Evolutionary conservation across 1,140 invertebrate genomes (phyloP).

Genomic region (Leptinotarsa texana): DNA sequence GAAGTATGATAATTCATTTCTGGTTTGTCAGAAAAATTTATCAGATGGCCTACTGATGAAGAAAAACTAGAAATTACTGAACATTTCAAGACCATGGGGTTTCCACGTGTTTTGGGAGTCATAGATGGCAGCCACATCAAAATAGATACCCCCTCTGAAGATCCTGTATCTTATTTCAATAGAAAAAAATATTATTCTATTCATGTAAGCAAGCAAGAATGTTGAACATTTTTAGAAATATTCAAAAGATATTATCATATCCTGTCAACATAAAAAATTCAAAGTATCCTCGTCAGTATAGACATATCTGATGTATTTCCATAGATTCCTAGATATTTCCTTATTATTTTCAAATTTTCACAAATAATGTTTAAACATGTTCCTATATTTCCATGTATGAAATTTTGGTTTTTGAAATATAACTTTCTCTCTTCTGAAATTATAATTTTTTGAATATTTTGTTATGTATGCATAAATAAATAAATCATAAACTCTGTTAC

Average conservation of each 20-base stretch:
- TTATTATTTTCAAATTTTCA: not conserved
- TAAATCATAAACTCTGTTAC: too few species aligned
- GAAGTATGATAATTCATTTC: conserved; percentile 20
- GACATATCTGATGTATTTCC: not conserved
- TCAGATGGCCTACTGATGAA: conserved; percentile 22
- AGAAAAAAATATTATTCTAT: conserved; percentile 38
- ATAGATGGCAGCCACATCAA: too few species aligned
- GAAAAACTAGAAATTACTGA: conserved; percentile 40
- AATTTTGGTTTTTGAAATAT: not conserved
- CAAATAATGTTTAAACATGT: not conserved
- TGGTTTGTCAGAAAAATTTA: too few species aligned
- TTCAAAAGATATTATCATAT: not conserved
- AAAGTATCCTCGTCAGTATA: not conserved
- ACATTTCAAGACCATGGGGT: conserved; percentile 31
- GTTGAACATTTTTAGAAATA: not conserved
- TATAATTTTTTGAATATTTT: not conserved
- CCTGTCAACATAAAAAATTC: not conserved
- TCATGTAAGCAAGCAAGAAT: conserved; percentile 28
- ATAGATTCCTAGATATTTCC: not conserved
- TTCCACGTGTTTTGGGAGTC: too few species aligned
- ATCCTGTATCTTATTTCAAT: too few species aligned
- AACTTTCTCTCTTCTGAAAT: not conserved
- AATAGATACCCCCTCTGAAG: too few species aligned
- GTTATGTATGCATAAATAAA: too few species aligned
- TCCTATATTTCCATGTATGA: not conserved